These are phyloP conservation scores for Pterostichus niger DNA, from an alignment of 2,888 invertebrate species.

Conservation along the genomic window DNA sequence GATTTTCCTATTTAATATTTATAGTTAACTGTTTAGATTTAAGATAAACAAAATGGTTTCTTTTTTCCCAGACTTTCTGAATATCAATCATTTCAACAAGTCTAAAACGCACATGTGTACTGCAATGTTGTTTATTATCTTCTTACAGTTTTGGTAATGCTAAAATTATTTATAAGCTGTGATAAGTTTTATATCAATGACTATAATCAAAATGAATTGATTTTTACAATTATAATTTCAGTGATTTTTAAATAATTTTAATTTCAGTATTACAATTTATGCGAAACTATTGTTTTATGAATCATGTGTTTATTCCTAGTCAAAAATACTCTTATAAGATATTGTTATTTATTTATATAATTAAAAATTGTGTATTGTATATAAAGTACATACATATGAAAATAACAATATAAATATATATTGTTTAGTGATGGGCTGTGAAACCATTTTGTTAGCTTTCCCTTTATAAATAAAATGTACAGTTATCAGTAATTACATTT, in stretches of 20 bases:
- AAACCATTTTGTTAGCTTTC: slow-evolving; percentile 58
- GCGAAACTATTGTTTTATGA: background rate
- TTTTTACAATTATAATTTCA: background rate
- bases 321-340: slow-evolving; percentile 34
- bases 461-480: slow-evolving; percentile 49
- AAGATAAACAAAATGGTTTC: slow-evolving; percentile 55
- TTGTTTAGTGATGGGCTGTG: slow-evolving; percentile 60
- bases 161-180: slow-evolving; percentile 28
- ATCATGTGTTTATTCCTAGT: slow-evolving; percentile 1
- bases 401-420: slow-evolving; percentile 47
- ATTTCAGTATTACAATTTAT: background rate
- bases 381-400: slow-evolving; percentile 61
- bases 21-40: slow-evolving; percentile 29
- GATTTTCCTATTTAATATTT: slow-evolving; percentile 39
- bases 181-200: slow-evolving; percentile 32
- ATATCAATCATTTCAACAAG: background rate
- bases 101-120: slow-evolving; percentile 4
- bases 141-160: background rate
- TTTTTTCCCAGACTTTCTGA: background rate
- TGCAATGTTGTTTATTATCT: slow-evolving; percentile 12
- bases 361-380: slow-evolving; percentile 50
- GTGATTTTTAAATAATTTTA: no score
- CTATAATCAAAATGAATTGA: slow-evolving; percentile 13
- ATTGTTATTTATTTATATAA: slow-evolving; percentile 51
- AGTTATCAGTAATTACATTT: slow-evolving; percentile 48